These are phyloP conservation scores for Ceratosolen solmsi DNA, from an alignment of 1,140 invertebrate species.

Conservation along the genomic window DNA sequence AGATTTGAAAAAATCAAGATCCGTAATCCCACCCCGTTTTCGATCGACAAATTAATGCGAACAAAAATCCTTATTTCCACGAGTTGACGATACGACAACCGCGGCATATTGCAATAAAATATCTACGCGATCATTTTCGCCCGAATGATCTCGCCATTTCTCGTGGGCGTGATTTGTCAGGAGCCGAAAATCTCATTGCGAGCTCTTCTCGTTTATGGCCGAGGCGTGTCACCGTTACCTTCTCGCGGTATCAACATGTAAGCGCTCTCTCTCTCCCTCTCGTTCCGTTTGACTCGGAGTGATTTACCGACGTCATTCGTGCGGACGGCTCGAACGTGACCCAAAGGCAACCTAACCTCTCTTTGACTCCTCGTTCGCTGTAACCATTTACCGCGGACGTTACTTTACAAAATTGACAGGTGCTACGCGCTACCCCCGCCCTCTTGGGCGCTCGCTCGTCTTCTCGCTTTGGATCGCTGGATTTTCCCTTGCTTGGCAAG, in stretches of 20 bases:
- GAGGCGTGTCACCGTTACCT: conserved; percentile 60
- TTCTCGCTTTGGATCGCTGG: neutral
- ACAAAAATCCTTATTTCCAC: conserved; percentile 34
- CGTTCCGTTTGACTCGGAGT: conserved; percentile 30
- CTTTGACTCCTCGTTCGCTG: conserved; percentile 22
- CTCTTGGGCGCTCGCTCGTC: neutral
- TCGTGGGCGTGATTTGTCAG: neutral
- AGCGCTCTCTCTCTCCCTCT: neutral
- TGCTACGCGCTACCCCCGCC: conserved; percentile 42
- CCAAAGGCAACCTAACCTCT: conserved; percentile 36
- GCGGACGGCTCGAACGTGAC: conserved; percentile 47
- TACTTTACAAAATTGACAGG: conserved; percentile 58
- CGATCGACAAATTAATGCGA: conserved; percentile 35
- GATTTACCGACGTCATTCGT: conserved; percentile 63
- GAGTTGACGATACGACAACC: no score
- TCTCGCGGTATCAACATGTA: conserved; percentile 4
- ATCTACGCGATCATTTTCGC: conserved; percentile 29
- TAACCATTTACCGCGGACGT: conserved; percentile 54
- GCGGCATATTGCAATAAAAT: no score
- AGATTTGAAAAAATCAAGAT: neutral
- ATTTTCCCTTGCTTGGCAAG: neutral
- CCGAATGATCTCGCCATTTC: neutral
- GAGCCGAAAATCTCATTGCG: conserved; percentile 43
- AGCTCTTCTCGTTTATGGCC: conserved; percentile 60
- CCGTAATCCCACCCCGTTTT: neutral